Evolutionary conservation across 2,888 invertebrate species (phyloP).

Genomic region (Alviniconcha strummeri): DNA sequence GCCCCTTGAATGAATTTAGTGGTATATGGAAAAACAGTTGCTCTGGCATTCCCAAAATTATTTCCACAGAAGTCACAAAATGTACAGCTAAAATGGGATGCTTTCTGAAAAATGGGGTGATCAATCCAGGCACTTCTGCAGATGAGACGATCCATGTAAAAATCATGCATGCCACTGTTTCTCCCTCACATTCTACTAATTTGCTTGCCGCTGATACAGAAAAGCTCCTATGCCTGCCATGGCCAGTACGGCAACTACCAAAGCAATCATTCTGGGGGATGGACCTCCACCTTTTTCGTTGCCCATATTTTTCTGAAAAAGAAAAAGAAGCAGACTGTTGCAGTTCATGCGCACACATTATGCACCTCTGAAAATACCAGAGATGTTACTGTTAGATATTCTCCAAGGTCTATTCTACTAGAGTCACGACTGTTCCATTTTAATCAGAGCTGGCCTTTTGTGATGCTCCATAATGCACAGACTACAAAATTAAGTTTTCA

Average conservation of each 20-base stretch:
- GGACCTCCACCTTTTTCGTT: neutral
- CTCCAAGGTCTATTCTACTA: neutral
- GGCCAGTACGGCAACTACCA: conserved; percentile 1
- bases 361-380: neutral
- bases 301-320: conserved; percentile 4
- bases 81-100: no score
- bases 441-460: neutral
- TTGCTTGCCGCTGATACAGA: conserved; percentile 7
- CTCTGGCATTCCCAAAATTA: no score
- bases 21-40: no score
- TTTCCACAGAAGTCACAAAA: no score
- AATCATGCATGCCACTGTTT: no score
- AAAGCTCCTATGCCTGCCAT: conserved; percentile 18
- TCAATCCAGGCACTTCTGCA: no score
- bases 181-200: neutral
- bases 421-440: neutral
- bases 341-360: neutral
- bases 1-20: no score
- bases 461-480: no score
- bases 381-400: neutral
- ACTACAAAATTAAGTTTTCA: no score
- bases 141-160: no score
- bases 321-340: neutral
- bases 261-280: neutral
- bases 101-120: no score